Base-by-base conservation (phyloP, 2,797 vertebrate species). In the Scomberomorus guttatus region DNA sequence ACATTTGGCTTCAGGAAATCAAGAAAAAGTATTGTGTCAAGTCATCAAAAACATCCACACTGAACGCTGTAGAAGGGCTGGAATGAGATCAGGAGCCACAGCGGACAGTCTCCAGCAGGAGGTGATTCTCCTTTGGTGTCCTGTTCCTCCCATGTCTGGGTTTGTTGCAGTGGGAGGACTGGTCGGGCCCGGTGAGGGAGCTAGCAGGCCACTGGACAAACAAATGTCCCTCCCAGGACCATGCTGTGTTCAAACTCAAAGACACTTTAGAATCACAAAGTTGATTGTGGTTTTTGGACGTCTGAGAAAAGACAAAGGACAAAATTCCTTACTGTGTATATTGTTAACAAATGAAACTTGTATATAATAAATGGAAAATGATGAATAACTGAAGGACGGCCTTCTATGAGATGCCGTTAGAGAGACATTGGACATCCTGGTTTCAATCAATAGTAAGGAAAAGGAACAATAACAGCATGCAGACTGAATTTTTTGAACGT, bases 381-480 rank as follows among this genome's bases (percentile, higher is more conserved):
- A 29, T 65, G 25, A 54, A 34, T 37, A 6, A 50, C 5, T 29
- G 42, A 61, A 48, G 48, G 37, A 10, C 0, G n/a, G n/a, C n/a
- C n/a, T n/a, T n/a, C n/a, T n/a, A n/a, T n/a, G n/a, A n/a, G n/a
- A n/a, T n/a, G n/a, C 68, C 70, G 48, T 25, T 64, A 37, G 51
- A 59, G 29, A 42, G 18, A 75, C 20, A 1, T 25, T 64, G 46
- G 62, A 70, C 44, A 0, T 37, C 9, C n/a, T 59, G 60, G 18
- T 66, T 74, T 57, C 25, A 44, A 14, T 48, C 65, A 29, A 22
- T 29, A 10, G 62, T 52, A 13, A 56, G 77, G n/a, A 57, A 29
- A 48, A 34, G 3, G 61, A 32, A 71, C 20, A 5, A 37, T 50
- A 57, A 64, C 42, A 0, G 34, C 9, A 20, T 34, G 24, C 37